Conservation (phyloP, 2,797 vertebrate species). For the Eulemur albifrons region DNA sequence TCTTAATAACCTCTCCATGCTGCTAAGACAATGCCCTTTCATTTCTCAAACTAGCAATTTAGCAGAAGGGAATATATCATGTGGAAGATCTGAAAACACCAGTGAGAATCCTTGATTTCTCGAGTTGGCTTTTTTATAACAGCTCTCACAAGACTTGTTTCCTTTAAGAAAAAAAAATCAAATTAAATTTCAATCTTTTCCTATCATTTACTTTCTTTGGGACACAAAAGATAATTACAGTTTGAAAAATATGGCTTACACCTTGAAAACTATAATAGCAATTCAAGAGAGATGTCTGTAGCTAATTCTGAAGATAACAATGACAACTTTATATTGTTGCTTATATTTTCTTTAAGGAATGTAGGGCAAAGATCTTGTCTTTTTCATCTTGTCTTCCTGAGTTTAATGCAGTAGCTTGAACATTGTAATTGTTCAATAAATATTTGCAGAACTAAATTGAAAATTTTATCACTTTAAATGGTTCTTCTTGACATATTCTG, state of each 20-base stretch:
- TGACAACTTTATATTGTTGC: neutral
- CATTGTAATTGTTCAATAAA: conserved; percentile 26
- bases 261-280: neutral
- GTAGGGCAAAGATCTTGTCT: neutral
- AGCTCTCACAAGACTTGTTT: neutral
- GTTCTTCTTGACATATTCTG: conserved; percentile 1
- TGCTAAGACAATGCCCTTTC: neutral
- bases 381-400: neutral
- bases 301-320: neutral
- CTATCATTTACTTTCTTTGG: neutral
- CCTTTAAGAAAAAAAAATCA: neutral
- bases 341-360: neutral
- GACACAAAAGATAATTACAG: neutral
- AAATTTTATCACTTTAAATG: conserved; percentile 36
- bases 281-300: neutral
- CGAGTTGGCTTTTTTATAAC: neutral
- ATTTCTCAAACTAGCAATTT: neutral
- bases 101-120: neutral
- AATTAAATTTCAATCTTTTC: neutral
- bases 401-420: neutral
- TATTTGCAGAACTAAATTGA: conserved; percentile 55
- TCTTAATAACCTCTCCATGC: neutral
- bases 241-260: neutral
- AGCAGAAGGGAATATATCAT: neutral
- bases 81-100: neutral